Evolutionary conservation across 2,797 vertebrate species (phyloP).

Genomic region (Sciurus vulgaris): DNA sequence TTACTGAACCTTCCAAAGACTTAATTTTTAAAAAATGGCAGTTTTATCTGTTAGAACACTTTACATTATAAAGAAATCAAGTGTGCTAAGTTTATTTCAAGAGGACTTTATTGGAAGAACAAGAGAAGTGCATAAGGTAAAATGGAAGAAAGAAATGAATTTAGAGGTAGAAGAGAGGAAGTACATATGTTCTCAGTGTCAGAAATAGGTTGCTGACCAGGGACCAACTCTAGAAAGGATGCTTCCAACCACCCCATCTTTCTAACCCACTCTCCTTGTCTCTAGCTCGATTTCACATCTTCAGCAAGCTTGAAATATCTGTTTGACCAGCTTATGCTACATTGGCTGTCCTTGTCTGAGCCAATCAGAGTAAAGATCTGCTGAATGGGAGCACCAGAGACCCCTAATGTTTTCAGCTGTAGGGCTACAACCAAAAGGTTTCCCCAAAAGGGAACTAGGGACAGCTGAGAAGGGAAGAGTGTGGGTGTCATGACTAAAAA

Average conservation of each 20-base stretch:
- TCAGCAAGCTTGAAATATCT: background rate
- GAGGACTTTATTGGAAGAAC: background rate
- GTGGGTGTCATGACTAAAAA: background rate
- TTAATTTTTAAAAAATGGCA: background rate
- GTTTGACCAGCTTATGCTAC: background rate
- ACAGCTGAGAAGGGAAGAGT: background rate
- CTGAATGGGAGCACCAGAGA: background rate
- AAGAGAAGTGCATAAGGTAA: background rate
- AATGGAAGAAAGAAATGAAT: background rate
- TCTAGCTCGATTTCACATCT: background rate
- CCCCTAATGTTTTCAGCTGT: background rate
- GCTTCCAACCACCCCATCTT: background rate
- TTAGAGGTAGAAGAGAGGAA: background rate
- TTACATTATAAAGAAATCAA: background rate
- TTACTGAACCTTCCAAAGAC: background rate
- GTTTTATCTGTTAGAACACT: background rate
- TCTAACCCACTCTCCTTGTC: fast-evolving
- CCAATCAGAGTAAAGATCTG: background rate
- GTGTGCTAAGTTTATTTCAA: background rate
- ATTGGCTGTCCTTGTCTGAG: background rate
- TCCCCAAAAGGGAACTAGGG: background rate
- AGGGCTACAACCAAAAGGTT: background rate
- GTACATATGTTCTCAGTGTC: background rate
- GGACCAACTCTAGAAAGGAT: background rate
- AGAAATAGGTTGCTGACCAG: background rate